Evolutionary conservation across 2,113 vertebrate genomes (phyloP).

Genomic region (Gulo gulo): DNA sequence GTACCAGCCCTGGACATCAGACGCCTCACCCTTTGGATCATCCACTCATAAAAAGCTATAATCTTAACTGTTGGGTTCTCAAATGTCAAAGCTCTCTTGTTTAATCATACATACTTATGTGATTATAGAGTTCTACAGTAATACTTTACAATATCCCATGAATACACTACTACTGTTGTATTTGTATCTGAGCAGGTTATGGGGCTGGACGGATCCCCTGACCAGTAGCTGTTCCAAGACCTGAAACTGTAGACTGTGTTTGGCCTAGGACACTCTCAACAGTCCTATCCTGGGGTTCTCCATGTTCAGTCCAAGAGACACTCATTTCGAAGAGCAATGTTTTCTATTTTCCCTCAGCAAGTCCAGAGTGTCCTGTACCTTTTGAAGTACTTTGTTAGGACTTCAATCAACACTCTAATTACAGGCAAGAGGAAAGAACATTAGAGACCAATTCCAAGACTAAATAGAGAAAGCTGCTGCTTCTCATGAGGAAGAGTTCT

Average conservation of each 20-base stretch:
- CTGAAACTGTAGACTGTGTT: constrained; percentile 36
- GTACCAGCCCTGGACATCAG: not conserved
- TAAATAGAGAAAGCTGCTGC: constrained; percentile 23
- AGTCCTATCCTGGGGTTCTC: not conserved
- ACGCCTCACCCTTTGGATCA: not conserved
- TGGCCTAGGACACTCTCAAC: constrained; percentile 29
- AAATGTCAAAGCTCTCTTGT: not conserved
- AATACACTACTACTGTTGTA: not conserved
- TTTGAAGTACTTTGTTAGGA: constrained; percentile 57
- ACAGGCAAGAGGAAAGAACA: constrained; percentile 59
- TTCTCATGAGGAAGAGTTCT: constrained; percentile 64
- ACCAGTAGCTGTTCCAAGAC: not conserved
- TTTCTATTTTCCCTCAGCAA: constrained; percentile 59
- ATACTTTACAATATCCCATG: not conserved
- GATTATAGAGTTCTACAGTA: not conserved
- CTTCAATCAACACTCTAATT: constrained; percentile 73
- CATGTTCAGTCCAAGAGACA: constrained; percentile 43
- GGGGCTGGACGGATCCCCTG: not conserved
- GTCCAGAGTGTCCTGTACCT: constrained; percentile 69
- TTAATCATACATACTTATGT: constrained; percentile 9
- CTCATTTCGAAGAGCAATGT: constrained; percentile 41
- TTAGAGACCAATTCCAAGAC: constrained; percentile 54
- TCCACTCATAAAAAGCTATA: not conserved
- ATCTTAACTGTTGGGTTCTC: constrained; percentile 1
- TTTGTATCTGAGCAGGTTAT: constrained; percentile 37